phyloP scores from a whole-genome alignment of 2,113 vertebrate genomes.

The Butorides virescens region DNA sequence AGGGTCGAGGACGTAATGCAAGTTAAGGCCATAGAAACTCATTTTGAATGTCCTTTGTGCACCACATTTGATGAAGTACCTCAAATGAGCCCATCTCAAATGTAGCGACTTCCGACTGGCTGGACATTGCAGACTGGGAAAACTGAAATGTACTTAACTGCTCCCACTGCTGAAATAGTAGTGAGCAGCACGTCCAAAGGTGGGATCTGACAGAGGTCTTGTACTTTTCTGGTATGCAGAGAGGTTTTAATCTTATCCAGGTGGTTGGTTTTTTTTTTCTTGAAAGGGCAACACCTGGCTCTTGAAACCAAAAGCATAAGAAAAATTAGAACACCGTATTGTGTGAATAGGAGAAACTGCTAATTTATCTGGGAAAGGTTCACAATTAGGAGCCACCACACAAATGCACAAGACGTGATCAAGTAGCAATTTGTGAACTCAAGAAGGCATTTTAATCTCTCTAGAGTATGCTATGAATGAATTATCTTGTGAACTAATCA shows the following conservation, averaged over 20 bases:
- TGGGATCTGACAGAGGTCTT: not conserved
- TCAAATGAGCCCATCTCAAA: not conserved
- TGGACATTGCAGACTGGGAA: not conserved
- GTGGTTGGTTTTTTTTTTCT: not conserved
- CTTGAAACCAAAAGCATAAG: not conserved
- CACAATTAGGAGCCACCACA: not conserved
- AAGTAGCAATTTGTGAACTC: not conserved
- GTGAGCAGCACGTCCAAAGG: not conserved
- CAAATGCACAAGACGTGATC: not conserved
- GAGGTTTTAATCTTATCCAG: not conserved
- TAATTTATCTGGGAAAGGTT: not conserved
- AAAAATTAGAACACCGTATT: not conserved
- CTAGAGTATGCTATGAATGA: not conserved
- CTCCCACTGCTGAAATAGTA: not conserved
- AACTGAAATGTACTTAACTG: not conserved
- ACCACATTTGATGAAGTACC: not conserved
- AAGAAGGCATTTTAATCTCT: not conserved
- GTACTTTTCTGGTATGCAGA: not conserved
- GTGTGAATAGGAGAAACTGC: not conserved
- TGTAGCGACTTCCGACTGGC: not conserved
- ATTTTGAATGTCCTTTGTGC: not conserved
- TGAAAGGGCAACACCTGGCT: not conserved
- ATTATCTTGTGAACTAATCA: not conserved
- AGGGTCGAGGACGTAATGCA: not conserved
- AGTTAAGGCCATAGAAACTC: not conserved